Evolutionary conservation across 2,797 vertebrate species (phyloP).

Genomic region (Urophycis tenuis): DNA sequence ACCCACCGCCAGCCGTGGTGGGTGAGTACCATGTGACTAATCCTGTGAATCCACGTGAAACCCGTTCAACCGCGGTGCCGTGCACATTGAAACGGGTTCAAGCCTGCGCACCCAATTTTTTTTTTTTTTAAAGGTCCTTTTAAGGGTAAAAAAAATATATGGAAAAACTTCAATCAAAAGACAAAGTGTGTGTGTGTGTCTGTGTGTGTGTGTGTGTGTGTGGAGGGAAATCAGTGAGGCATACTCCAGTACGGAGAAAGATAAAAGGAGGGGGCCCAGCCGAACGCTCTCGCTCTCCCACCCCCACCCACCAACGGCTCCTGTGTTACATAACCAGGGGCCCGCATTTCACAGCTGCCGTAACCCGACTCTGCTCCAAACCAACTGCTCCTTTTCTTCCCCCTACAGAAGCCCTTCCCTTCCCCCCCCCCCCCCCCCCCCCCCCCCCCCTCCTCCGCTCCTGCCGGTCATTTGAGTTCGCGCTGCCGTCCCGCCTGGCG

Average conservation of each 20-base stretch:
- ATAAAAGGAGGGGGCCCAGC: constrained; percentile 1
- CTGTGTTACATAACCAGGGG: constrained; percentile 48
- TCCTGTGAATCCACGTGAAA: too few species aligned
- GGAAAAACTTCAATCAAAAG: neutral
- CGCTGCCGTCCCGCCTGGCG: constrained; percentile 65
- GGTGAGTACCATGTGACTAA: too few species aligned
- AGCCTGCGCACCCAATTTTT: too few species aligned
- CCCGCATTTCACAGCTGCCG: constrained; percentile 41
- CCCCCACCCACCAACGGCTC: neutral
- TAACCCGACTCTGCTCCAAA: constrained; percentile 45
- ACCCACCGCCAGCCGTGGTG: too few species aligned
- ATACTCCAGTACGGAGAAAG: neutral
- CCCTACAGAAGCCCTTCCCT: constrained; percentile 51
- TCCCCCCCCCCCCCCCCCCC: too few species aligned
- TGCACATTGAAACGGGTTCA: too few species aligned
- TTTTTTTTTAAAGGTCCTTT: too few species aligned
- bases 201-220: constrained; percentile 8
- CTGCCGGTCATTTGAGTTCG: constrained; percentile 61
- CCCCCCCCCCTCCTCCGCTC: too few species aligned
- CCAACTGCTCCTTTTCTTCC: constrained; percentile 36
- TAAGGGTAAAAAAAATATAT: too few species aligned
- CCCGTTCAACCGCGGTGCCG: too few species aligned
- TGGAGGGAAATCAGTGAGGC: neutral
- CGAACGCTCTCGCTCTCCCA: neutral
- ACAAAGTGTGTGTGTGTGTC: neutral